A percentile compares a stretch with the other conserved stretches of the same genome.
phyloP scores from a whole-genome alignment of 2,113 vertebrate genomes.

The Gopherus flavomarginatus region DNA sequence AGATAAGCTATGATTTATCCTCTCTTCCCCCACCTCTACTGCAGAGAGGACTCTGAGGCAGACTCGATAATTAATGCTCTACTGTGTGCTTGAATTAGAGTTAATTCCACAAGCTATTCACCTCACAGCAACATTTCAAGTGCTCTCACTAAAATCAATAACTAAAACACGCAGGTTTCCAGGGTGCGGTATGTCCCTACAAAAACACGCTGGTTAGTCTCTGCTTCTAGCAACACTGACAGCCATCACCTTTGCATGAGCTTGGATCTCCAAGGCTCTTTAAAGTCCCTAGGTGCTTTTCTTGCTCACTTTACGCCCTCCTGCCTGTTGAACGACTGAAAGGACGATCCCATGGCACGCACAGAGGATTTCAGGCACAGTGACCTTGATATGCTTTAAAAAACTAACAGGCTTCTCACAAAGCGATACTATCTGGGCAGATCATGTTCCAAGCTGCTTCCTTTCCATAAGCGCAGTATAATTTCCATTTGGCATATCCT shows the following conservation, averaged over 20 bases:
- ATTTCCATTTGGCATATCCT: not conserved
- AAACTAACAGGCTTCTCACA: not conserved
- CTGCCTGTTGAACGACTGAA: not conserved
- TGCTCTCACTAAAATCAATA: not conserved
- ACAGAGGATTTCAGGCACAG: not conserved
- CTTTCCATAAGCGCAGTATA: not conserved
- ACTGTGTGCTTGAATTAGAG: not conserved
- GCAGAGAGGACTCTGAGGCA: not conserved
- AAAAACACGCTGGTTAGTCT: not conserved
- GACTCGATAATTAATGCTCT: not conserved
- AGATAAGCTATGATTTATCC: not conserved
- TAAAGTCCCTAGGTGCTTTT: not conserved
- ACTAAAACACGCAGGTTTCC: not conserved
- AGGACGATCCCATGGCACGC: not conserved
- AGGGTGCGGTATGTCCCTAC: accelerated
- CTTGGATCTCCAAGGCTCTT: not conserved
- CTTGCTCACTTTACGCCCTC: not conserved
- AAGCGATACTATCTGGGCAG: not conserved
- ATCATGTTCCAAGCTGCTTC: not conserved
- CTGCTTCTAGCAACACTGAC: not conserved
- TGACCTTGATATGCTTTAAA: not conserved
- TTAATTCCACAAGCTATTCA: not conserved
- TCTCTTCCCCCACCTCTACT: accelerated
- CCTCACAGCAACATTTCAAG: not conserved
- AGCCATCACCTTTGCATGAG: not conserved